phyloP scores from a whole-genome alignment of 2,888 invertebrate species.

The Drosophila testacea region DNA sequence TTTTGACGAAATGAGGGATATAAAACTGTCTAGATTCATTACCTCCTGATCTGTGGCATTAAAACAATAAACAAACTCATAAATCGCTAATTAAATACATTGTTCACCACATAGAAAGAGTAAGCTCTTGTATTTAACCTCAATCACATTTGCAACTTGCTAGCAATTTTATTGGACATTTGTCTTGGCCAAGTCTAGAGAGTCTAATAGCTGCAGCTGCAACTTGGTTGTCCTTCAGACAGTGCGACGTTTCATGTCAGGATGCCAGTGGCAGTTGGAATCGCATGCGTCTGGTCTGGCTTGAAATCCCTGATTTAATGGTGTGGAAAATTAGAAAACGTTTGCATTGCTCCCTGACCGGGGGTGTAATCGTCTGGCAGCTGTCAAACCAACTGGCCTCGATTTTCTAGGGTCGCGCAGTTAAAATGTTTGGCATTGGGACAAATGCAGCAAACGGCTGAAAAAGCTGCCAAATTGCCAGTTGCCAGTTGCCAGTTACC shows the following conservation, averaged over 20 bases:
- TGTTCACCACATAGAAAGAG: neutral
- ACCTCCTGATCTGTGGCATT: neutral
- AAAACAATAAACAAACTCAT: conserved; percentile 18
- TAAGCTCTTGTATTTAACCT: conserved; percentile 5
- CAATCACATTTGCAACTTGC: conserved; percentile 20
- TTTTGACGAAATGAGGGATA: neutral
- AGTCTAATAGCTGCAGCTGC: conserved; percentile 23
- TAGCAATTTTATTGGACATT: conserved; percentile 35
- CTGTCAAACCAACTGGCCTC: conserved; percentile 68
- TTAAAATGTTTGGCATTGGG: conserved; percentile 49
- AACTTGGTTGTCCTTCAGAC: conserved; percentile 34
- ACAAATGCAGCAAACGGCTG: conserved; percentile 51
- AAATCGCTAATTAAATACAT: conserved; percentile 22
- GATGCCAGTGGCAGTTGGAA: conserved; percentile 49
- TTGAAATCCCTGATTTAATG: conserved; percentile 75
- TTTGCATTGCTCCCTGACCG: conserved; percentile 55
- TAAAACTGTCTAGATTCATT: neutral
- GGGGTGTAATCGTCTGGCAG: conserved; percentile 53
- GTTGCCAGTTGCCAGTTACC: neutral
- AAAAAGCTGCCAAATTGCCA: conserved; percentile 55
- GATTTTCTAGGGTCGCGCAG: conserved; percentile 46
- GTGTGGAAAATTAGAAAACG: conserved; percentile 83
- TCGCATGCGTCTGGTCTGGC: conserved; percentile 66
- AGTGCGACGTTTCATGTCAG: conserved; percentile 39
- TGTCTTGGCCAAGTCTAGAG: conserved; percentile 22